Percentiles rank a stretch among this genome's conserved stretches.
Conservation (phyloP, 2,113 vertebrate genomes). For the Lampris megalopsis region DNA sequence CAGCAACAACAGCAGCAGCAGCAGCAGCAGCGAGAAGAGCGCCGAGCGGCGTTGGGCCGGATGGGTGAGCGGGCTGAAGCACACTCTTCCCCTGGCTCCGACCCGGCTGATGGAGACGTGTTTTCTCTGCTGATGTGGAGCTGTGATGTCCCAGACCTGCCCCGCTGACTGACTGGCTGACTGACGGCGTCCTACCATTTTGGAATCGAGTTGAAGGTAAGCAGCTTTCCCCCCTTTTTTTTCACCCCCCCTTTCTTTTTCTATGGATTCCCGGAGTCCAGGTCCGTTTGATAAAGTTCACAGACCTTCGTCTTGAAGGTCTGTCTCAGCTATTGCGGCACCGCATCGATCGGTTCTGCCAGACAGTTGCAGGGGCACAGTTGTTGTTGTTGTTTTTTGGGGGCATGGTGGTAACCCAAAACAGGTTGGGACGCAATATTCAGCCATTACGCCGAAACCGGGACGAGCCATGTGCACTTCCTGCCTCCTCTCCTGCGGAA, state of each 20-base stretch:
- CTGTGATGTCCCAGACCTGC: constrained; percentile 75
- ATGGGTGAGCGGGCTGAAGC: constrained; percentile 75
- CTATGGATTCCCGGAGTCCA: neutral
- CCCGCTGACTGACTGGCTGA: constrained; percentile 67
- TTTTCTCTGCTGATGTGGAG: constrained; percentile 68
- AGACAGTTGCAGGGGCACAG: constrained; percentile 42
- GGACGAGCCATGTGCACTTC: too few species aligned
- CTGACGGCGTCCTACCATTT: constrained; percentile 68
- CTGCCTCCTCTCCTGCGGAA: too few species aligned
- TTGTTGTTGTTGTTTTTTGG: neutral
- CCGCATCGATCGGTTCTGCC: constrained; percentile 21
- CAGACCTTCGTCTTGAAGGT: constrained; percentile 3
- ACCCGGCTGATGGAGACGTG: constrained; percentile 67
- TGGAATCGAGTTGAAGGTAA: constrained; percentile 81
- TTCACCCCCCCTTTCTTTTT: neutral
- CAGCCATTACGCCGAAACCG: constrained; percentile 8
- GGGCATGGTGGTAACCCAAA: too few species aligned
- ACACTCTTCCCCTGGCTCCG: constrained; percentile 59
- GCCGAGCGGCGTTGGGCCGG: constrained; percentile 53
- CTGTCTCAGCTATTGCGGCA: constrained; percentile 36
- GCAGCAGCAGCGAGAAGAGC: too few species aligned
- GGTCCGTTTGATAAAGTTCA: constrained; percentile 64
- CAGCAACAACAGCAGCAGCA: too few species aligned
- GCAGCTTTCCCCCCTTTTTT: constrained; percentile 44
- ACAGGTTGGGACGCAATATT: constrained; percentile 9